phyloP scores from a whole-genome alignment of 2,888 invertebrate genomes.

The Lasius fuliginosus region DNA sequence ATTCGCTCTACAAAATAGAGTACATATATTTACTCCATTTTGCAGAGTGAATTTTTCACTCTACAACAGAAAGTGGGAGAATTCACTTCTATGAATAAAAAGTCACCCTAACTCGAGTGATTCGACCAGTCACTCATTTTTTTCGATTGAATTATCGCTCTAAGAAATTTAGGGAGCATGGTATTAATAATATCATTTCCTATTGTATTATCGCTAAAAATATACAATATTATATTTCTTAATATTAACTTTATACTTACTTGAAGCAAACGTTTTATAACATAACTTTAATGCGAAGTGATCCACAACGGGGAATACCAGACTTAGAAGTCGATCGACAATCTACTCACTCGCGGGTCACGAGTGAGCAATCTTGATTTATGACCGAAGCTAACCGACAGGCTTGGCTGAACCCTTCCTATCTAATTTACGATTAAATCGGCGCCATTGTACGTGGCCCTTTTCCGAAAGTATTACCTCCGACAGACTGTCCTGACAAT shows the following conservation, averaged over 20 bases:
- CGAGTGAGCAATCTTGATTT: constrained; percentile 49
- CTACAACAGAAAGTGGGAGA: neutral
- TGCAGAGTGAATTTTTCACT: neutral
- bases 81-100: neutral
- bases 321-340: neutral
- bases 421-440: constrained; percentile 45
- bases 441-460: neutral
- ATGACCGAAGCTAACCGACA: constrained; percentile 19
- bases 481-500: neutral
- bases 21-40: too few species aligned
- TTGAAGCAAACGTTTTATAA: neutral
- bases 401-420: constrained; percentile 18
- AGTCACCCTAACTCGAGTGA: constrained; percentile 1
- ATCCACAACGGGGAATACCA: neutral
- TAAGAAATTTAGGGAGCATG: neutral
- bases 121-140: constrained; percentile 1
- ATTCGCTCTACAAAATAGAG: too few species aligned
- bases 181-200: neutral
- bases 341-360: neutral
- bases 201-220: neutral
- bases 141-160: neutral
- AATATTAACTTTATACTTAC: neutral
- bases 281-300: neutral
- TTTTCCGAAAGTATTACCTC: neutral
- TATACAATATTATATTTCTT: neutral